phyloP scores from a whole-genome alignment of 2,888 invertebrate genomes.

The Spisula solida region DNA sequence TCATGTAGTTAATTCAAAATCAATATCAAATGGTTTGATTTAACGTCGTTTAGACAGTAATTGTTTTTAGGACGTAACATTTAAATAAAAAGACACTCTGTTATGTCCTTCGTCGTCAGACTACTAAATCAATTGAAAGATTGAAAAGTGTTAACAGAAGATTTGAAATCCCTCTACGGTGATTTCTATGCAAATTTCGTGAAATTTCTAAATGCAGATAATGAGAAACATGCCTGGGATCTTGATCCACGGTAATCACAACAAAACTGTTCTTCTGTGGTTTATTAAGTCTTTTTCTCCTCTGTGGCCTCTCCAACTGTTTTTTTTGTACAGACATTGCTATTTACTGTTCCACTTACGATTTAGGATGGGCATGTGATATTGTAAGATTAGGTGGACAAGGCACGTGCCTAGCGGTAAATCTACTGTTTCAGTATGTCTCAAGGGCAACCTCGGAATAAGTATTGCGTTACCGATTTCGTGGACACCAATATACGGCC shows the following conservation, averaged over 20 bases:
- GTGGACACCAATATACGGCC: no score
- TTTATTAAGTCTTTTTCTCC: no score
- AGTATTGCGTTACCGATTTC: no score
- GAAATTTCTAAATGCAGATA: not conserved
- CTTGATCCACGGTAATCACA: not conserved
- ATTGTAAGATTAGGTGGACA: no score
- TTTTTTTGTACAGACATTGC: no score
- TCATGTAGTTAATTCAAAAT: not conserved
- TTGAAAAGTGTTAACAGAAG: slow-evolving; percentile 1
- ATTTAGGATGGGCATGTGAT: no score
- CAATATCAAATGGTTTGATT: not conserved
- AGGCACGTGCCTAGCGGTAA: no score
- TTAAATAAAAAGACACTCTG: not conserved
- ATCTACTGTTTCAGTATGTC: no score
- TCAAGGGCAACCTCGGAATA: no score
- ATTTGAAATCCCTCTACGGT: not conserved
- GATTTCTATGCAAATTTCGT: not conserved
- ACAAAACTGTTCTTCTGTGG: no score
- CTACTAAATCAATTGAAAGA: not conserved
- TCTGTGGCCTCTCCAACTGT: no score
- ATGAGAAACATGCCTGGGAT: not conserved
- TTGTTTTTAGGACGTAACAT: not conserved
- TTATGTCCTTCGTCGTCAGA: not conserved
- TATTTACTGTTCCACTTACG: no score
- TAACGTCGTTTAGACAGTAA: not conserved